These are phyloP conservation scores for Uropetala carovei DNA, from an alignment of 2,888 invertebrate genomes.

Conservation along the genomic window DNA sequence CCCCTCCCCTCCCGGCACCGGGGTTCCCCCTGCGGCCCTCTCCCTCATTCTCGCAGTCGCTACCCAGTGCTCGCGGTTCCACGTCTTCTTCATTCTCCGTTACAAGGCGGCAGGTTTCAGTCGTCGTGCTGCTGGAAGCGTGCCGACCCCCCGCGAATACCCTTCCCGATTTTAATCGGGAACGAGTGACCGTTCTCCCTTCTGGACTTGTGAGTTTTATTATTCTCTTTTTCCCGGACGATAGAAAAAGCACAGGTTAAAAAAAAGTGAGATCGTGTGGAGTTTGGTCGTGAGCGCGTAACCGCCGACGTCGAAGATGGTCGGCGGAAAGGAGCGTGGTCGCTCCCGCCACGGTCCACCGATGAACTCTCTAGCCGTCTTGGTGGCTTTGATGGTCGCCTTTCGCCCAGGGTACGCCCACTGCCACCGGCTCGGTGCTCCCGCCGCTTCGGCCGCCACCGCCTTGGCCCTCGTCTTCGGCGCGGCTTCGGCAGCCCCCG, in stretches of 20 bases:
- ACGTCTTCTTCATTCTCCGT: constrained; percentile 21
- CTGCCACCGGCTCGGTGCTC: background rate
- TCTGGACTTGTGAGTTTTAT: background rate
- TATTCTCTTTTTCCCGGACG: too few relatives aligned
- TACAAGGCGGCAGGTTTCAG: constrained; percentile 3
- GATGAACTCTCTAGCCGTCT: background rate
- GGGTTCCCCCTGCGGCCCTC: background rate
- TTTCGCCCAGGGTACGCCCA: background rate
- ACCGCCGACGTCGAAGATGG: background rate
- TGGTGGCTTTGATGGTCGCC: background rate
- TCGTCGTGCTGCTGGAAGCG: constrained; percentile 22
- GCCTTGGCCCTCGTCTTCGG: background rate
- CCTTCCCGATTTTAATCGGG: background rate
- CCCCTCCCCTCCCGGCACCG: background rate
- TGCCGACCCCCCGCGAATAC: background rate
- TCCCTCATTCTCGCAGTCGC: background rate
- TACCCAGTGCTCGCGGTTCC: background rate
- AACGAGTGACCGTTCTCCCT: background rate
- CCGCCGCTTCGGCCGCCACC: background rate
- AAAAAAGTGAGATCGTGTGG: background rate
- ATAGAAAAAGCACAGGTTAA: too few relatives aligned
- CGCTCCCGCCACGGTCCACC: background rate
- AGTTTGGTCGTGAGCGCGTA: background rate
- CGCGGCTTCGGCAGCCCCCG: background rate
- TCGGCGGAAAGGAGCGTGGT: background rate